Base-by-base conservation (phyloP, 2,888 invertebrate genomes). In the Leptogaster cylindrica region DNA sequence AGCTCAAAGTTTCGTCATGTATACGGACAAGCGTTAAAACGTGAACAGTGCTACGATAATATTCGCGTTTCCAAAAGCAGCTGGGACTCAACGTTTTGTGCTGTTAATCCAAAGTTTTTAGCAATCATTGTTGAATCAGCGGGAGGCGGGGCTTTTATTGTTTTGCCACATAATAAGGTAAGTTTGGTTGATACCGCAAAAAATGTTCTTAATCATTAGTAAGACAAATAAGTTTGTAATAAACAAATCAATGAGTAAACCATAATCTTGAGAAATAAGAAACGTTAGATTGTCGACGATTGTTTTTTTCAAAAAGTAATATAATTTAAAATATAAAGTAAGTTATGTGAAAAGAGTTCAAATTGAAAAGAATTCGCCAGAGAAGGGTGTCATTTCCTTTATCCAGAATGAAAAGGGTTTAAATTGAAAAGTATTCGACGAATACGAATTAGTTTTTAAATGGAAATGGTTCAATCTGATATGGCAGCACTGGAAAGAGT, bases 1-100 rank as follows among this genome's bases (percentile, higher is more conserved):
- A 92, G 90, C 85, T 96, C 96, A 81, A 97, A 97, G 86, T 97
- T 97, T 86, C 93, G 97, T 82, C 97, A 97, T 86, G 96, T 97
- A 78, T 92, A 88, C 79, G 82, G 82, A 70, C 92, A 92, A 78
- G 89, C 93, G 75, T 84, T 93, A 75, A 95, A 96, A 84, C 88
- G 97, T 81, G 97, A 97, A 81, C 93, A 95, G 83, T 97, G 97
- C 84, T 97, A 95, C 84, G 97, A 98, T 84, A 96, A 96, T 83
- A 90, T 98, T 77, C 86, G 95, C 80, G 96, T 97, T 72, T 96
- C 96, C 72, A 95, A 97, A 82, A 96, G 96, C 79, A 96, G 97
- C 64, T 97, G 97, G 93, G 98, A 98, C 82, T 95, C 96, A 71
- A 95, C 95, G 73, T 97, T 97, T 83, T 97, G 97, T 85, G 95